These are phyloP conservation scores for Naja naja DNA, from an alignment of 2,113 vertebrate species.

Conservation along the genomic window DNA sequence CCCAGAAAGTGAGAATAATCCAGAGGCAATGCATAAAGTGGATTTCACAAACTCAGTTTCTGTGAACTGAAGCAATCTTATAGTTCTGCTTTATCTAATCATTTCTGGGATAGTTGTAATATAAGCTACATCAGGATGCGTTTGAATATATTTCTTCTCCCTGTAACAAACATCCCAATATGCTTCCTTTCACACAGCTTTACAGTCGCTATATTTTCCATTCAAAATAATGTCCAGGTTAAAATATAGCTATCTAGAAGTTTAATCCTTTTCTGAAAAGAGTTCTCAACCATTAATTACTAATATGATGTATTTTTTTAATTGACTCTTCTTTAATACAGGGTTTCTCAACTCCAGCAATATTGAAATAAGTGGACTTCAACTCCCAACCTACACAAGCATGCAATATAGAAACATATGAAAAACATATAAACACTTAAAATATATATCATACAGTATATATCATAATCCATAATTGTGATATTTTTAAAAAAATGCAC, in stretches of 20 bases:
- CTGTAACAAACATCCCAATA: not conserved
- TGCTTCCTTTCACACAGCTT: not conserved
- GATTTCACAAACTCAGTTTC: not conserved
- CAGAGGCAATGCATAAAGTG: not conserved
- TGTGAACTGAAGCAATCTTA: not conserved
- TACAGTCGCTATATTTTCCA: not conserved
- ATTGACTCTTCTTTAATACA: not conserved
- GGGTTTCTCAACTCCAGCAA: not conserved
- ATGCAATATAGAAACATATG: not conserved
- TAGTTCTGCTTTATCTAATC: not conserved
- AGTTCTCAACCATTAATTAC: not conserved
- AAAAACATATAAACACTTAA: not conserved
- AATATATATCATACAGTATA: too few relatives aligned
- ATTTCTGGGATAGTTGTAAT: not conserved
- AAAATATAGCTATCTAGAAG: not conserved
- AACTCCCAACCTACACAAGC: not conserved
- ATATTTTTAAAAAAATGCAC: not conserved
- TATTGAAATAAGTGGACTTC: not conserved
- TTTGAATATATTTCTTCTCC: not conserved
- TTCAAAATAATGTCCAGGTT: not conserved
- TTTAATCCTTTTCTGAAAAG: not conserved
- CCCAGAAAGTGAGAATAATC: not conserved
- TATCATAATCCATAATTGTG: not conserved
- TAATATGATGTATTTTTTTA: not conserved
- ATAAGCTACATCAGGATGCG: too few relatives aligned